Conservation (phyloP, 1,140 invertebrate genomes). For the Camponotus floridanus region DNA sequence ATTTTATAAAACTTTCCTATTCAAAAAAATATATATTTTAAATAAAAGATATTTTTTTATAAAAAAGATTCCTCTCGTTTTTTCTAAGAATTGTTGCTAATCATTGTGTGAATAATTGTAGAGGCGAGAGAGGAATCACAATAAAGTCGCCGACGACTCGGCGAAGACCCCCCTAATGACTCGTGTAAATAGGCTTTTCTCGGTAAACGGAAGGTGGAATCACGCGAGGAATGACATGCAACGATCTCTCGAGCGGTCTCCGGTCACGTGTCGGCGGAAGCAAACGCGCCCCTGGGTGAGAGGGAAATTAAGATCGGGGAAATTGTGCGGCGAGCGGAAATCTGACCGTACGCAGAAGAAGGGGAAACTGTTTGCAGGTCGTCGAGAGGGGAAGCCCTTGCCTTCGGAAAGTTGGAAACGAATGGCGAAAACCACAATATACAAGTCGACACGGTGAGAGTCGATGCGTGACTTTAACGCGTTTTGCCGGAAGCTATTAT, state of each 20-base stretch:
- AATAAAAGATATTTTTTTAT: not conserved
- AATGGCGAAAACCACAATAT: conserved; percentile 2
- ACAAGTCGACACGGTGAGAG: conserved; percentile 11
- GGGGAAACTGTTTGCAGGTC: conserved; percentile 6
- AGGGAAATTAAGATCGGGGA: conserved; percentile 47
- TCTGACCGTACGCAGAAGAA: not conserved
- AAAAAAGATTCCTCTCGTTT: not conserved
- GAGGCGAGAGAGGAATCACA: not conserved
- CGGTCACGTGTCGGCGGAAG: conserved; percentile 45
- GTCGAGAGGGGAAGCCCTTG: conserved; percentile 19
- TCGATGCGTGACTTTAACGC: not conserved
- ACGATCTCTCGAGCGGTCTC: conserved; percentile 32
- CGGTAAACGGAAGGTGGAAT: conserved; percentile 46
- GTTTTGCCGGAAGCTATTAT: conserved; percentile 23
- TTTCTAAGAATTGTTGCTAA: not conserved
- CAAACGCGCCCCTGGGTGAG: conserved; percentile 6
- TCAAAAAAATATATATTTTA: not conserved
- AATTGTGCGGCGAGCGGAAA: conserved; percentile 37
- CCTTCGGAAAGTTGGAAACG: conserved; percentile 13
- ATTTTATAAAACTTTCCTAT: not conserved
- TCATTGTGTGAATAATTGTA: not conserved
- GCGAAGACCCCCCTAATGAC: conserved; percentile 20
- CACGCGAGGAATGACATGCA: conserved; percentile 40
- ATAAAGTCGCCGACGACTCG: not conserved
- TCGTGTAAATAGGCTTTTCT: conserved; percentile 56